These are phyloP conservation scores for Myotis pilosus DNA, from an alignment of 2,797 vertebrate genomes.

Conservation along the genomic window DNA sequence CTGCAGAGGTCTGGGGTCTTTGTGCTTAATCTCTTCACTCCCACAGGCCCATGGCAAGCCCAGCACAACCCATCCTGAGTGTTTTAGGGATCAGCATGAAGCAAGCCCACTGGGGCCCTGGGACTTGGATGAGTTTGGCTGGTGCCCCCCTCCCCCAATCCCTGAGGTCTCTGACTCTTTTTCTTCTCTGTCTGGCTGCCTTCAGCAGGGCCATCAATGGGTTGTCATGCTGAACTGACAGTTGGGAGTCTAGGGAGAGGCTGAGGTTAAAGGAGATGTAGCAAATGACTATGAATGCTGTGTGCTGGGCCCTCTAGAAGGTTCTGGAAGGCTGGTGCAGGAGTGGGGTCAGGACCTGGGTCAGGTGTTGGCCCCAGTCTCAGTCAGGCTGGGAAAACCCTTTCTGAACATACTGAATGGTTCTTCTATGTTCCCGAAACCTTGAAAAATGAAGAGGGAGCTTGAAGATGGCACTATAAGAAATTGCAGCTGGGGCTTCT, in stretches of 20 bases:
- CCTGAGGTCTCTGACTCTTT: neutral
- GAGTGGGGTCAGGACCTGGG: neutral
- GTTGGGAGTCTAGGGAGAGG: accelerated
- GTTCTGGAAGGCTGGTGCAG: neutral
- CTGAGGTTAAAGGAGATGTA: neutral
- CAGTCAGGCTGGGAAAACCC: neutral
- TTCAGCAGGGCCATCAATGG: neutral
- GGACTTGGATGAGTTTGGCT: neutral
- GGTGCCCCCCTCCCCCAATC: neutral
- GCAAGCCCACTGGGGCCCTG: neutral
- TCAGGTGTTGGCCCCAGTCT: neutral
- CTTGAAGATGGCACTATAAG: neutral
- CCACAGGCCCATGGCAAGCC: neutral
- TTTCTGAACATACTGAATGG: neutral
- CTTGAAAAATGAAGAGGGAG: neutral
- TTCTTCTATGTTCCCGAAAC: neutral
- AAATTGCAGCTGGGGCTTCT: neutral
- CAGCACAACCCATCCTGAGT: neutral
- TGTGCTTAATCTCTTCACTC: neutral
- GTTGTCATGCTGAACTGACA: neutral
- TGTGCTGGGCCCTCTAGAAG: neutral
- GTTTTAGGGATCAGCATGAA: neutral
- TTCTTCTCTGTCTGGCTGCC: neutral
- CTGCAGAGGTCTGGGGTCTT: neutral
- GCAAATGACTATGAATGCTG: neutral